Evolutionary conservation across 2,888 invertebrate genomes (phyloP), one percentile per base, ranked within the genome.

Genomic region (Melolontha melolontha): DNA sequence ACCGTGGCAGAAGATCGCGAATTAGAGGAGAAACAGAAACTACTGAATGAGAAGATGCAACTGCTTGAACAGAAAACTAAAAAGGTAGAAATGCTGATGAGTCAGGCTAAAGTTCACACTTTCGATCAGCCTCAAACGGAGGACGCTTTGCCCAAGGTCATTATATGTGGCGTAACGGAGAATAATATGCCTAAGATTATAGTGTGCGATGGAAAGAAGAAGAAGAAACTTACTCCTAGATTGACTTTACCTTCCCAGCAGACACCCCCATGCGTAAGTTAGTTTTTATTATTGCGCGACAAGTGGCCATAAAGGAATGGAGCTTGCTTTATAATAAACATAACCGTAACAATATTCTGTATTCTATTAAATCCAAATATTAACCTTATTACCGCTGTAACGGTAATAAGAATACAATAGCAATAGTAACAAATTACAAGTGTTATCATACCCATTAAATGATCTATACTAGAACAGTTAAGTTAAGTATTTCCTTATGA

Each of bases 51-150:
- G 2, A 90, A 89, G 76, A 86, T 90, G 85, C 84, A 85, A 16
- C 84, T 89, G 44, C 87, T 90, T 69, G 90, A 90, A 72, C 82
- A 85, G 14, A 86, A 89, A 69, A 90, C 90, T 0, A 85, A 84
- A 74, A 85, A 83, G 50, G 83, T 90, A 42, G 88, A 89, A 78
- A 82, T 83, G 65, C 77, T 89, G 12, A 84, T 89, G 11, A 86
- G 85, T 0, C 80, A 83, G 67, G 77, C 80, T 1, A 82, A 82
- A 47, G 72, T 74, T 22, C 16, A 67, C 22, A 69, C 64, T 57
- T 74, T 74, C 47, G 72, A 73, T 34, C 62, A 66, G 52, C 66
- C 66, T 29, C 69, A 66, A 40, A 63, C 52, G 10, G 82, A 83
- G 75, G 83, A 83, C 67, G 72, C 78, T n/a, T 75, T 86, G 39